Evolutionary conservation across 2,113 vertebrate genomes (phyloP).

Genomic region (Chauna torquata): DNA sequence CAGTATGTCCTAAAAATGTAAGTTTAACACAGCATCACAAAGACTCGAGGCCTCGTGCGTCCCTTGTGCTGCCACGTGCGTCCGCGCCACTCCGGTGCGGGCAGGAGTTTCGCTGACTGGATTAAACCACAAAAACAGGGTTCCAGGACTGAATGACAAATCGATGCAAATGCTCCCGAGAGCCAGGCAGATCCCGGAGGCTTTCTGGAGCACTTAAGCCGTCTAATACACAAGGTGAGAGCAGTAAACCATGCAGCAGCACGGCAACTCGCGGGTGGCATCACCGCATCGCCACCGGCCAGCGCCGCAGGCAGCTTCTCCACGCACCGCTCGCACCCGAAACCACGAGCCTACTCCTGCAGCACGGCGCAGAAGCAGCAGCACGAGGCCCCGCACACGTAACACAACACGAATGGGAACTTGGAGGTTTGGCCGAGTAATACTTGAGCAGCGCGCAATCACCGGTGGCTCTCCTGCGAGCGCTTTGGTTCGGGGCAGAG

Average conservation of each 20-base stretch:
- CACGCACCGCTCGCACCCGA: too few relatives aligned
- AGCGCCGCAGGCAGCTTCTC: too few relatives aligned
- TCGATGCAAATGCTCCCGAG: background rate
- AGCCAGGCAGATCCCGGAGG: background rate
- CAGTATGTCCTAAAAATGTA: too few relatives aligned
- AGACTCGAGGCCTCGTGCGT: background rate
- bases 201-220: background rate
- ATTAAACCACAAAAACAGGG: fast-evolving
- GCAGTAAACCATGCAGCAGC: background rate
- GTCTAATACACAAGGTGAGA: background rate
- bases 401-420: slow-evolving; percentile 42
- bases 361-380: background rate
- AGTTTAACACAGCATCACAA: slow-evolving; percentile 45
- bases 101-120: fast-evolving
- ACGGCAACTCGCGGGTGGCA: background rate
- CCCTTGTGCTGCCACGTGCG: background rate
- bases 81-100: fast-evolving
- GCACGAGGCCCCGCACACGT: background rate
- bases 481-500: background rate
- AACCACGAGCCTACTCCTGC: background rate
- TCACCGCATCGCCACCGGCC: too few relatives aligned
- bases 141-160: background rate
- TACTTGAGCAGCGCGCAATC: background rate
- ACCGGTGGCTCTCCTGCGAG: too few relatives aligned
- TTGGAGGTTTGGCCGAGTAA: background rate